Conservation (phyloP, 2,888 invertebrate species). For the Cacoxenus indagator region DNA sequence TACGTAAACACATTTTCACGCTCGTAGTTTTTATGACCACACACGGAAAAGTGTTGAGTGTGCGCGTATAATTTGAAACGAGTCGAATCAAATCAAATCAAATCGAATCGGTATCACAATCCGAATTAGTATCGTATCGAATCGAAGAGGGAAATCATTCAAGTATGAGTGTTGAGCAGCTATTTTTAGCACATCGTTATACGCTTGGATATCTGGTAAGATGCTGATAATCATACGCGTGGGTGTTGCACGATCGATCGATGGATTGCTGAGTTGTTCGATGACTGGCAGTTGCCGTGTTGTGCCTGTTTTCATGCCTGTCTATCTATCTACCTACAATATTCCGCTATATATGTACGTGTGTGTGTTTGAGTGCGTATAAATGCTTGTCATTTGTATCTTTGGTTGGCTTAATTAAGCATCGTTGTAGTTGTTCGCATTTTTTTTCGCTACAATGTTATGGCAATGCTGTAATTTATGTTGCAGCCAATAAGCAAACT, state of each 20-base stretch:
- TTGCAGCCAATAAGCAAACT: background rate
- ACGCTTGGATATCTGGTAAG: background rate
- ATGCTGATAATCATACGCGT: background rate
- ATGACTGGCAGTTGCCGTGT: slow-evolving; percentile 2
- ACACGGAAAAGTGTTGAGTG: background rate
- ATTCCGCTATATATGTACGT: background rate
- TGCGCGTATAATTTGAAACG: background rate
- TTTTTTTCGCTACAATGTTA: slow-evolving; percentile 38
- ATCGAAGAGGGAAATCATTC: background rate
- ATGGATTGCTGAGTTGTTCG: slow-evolving; percentile 11
- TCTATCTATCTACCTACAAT: background rate
- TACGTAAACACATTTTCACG: background rate
- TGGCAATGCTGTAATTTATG: slow-evolving; percentile 11
- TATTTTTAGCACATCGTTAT: background rate
- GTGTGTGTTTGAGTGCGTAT: background rate
- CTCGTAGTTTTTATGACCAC: background rate
- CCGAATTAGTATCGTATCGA: too few relatives aligned
- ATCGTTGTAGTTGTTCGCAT: slow-evolving; percentile 39
- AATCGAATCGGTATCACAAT: background rate
- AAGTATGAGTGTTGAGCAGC: background rate
- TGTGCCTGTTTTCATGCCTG: too few relatives aligned
- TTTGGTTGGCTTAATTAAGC: slow-evolving; percentile 58
- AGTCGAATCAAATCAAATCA: background rate
- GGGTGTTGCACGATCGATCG: background rate
- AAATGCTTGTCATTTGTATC: slow-evolving; percentile 34